phyloP scores from a whole-genome alignment of 1,140 invertebrate genomes.

The Metaphire vulgaris region DNA sequence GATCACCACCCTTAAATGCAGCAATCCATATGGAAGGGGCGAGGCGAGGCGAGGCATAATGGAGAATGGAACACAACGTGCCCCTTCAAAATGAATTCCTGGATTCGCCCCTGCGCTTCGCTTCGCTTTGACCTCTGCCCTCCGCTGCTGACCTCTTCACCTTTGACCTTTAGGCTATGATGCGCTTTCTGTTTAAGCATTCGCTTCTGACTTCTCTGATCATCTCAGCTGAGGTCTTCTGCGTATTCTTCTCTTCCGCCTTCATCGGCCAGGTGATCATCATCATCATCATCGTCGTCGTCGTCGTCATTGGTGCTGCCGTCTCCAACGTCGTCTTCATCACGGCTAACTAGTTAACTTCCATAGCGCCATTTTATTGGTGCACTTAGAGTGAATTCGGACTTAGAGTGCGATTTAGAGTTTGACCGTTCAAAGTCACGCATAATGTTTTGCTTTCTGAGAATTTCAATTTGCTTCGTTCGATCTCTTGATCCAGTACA shows the following conservation, averaged over 20 bases:
- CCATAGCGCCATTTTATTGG: neutral
- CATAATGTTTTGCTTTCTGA: neutral
- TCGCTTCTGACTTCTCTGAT: constrained; percentile 10
- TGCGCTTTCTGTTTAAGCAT: neutral
- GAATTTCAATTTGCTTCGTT: neutral
- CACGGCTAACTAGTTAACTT: neutral
- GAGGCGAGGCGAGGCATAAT: too few species aligned
- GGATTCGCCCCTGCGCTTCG: too few species aligned
- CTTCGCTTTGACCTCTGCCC: too few species aligned
- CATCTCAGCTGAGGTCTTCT: constrained; percentile 9
- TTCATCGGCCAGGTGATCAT: constrained; percentile 19
- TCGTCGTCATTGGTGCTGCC: neutral
- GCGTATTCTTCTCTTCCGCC: constrained; percentile 5
- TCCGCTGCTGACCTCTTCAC: too few species aligned
- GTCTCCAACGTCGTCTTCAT: neutral
- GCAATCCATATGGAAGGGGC: too few species aligned
- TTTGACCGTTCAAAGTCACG: neutral
- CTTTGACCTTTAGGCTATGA: too few species aligned
- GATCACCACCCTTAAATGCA: too few species aligned
- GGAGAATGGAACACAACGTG: too few species aligned
- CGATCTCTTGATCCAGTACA: neutral
- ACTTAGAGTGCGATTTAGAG: neutral
- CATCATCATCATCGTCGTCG: constrained; percentile 22
- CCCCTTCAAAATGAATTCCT: too few species aligned
- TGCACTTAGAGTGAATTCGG: neutral